Evolutionary conservation across 1,140 invertebrate species (phyloP).

Genomic region (Drosophila subpulchrella): DNA sequence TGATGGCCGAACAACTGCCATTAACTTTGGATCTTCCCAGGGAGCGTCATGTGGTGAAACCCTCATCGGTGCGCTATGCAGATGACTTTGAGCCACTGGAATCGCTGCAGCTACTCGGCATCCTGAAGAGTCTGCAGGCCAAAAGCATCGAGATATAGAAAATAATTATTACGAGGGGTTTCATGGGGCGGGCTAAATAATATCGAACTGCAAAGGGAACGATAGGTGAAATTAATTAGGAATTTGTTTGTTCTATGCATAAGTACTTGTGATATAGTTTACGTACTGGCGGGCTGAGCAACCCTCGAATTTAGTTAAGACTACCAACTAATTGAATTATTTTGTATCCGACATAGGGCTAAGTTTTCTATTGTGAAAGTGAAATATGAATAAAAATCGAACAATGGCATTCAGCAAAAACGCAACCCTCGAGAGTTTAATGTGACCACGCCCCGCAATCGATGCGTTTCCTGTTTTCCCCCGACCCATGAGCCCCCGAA

Average conservation of each 20-base stretch:
- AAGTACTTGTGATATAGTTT: slow-evolving; percentile 71
- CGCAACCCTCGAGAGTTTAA: slow-evolving; percentile 56
- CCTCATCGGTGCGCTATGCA: slow-evolving; percentile 64
- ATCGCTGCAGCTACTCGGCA: slow-evolving; percentile 74
- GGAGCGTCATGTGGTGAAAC: slow-evolving; percentile 84
- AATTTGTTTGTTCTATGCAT: slow-evolving; percentile 36
- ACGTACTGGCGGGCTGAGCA: slow-evolving; percentile 20
- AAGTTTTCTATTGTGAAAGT: slow-evolving; percentile 59
- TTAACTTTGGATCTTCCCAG: slow-evolving; percentile 93
- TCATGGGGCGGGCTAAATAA: slow-evolving; percentile 20
- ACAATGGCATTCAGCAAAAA: slow-evolving; percentile 56
- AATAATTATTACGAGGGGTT: not conserved
- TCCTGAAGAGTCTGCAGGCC: slow-evolving; percentile 72
- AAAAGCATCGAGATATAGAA: slow-evolving; percentile 65
- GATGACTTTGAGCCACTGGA: slow-evolving; percentile 79
- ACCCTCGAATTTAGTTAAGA: slow-evolving; percentile 37
- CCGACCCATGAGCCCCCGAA: not conserved
- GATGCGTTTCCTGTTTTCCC: slow-evolving; percentile 24
- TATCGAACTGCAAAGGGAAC: slow-evolving; percentile 78
- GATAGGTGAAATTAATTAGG: slow-evolving; percentile 70
- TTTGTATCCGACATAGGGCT: slow-evolving; percentile 40
- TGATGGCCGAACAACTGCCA: slow-evolving; percentile 97
- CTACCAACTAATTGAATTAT: slow-evolving; percentile 46
- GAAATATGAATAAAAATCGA: slow-evolving; percentile 51
- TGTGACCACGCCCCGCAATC: slow-evolving; percentile 37